Evolutionary conservation across 2,888 invertebrate species (phyloP), one percentile per base, ranked within the genome.

Genomic region (Apotomis capreana): DNA sequence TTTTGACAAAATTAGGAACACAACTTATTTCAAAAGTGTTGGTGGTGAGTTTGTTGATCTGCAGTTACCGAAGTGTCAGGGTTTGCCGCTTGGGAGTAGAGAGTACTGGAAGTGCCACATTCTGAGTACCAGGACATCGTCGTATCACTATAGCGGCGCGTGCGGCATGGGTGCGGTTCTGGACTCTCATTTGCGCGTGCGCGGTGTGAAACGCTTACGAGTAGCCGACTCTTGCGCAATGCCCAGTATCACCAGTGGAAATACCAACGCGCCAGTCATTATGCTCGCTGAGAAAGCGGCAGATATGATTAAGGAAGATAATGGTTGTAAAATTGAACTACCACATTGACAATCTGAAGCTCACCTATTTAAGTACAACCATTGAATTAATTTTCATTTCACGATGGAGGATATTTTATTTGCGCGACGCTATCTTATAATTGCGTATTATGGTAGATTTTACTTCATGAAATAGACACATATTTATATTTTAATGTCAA

Each of bases 81-180:
- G 9, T 69, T 82, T 51, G 78, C 81, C 3, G 80, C 81, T 13
- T 75, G 67, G 55, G 69, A 93, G 91, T 3, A 95, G 94, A 84
- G 94, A 94, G 69, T 94, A 95, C 82, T 95, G 95, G 95, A 95
- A 94, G 76, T 96, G 96, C 79, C 93, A 94, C 58, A 87, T 95
- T 1, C 83, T 95, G n/a, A 95, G 96, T 80, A 92, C 94, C 74
- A 95, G 95, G 0, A 93, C 94, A 64, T 96, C 96, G 0, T 94
- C 95, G 64, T 97, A 95, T 78, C 95, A 96, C 82, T 96, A 95
- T 0, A 89, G 94, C 0, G 95, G 96, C 0, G 96, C 96, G 0
- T 95, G 95, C 67, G 95, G 96, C 81, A 96, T 97, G 96, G 96
- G 96, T 0, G 94, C 95, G 0, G 96, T 96, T 0, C 95, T 96